Percentiles rank a stretch among this genome's conserved stretches.
Evolutionary conservation across 2,113 vertebrate species (phyloP).

Genomic region (Ibidorhyncha struthersii): DNA sequence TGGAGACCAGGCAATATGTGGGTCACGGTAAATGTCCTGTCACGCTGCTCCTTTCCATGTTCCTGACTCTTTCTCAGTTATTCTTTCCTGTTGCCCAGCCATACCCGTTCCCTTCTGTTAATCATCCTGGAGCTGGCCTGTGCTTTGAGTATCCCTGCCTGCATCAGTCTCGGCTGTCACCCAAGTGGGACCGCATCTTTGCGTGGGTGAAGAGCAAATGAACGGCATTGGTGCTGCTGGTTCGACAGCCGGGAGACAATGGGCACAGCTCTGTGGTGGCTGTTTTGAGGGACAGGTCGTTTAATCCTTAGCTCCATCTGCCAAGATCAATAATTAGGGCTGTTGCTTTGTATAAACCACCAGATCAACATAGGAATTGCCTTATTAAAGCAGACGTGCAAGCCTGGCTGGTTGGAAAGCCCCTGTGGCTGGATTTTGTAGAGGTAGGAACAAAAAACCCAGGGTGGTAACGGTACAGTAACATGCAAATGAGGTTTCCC

Average conservation of each 20-base stretch:
- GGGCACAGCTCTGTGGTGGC: background rate
- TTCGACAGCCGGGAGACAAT: fast-evolving
- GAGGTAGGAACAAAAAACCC: background rate
- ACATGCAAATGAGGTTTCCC: background rate
- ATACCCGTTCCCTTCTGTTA: background rate
- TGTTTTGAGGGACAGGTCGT: background rate
- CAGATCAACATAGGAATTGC: background rate
- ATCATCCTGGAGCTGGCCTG: background rate
- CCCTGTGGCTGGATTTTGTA: background rate
- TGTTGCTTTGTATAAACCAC: background rate
- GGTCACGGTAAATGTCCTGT: background rate
- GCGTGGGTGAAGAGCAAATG: background rate
- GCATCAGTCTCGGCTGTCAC: fast-evolving
- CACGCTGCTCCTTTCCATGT: background rate
- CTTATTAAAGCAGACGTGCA: background rate
- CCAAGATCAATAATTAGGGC: background rate
- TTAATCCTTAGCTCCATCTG: background rate
- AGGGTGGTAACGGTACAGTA: fast-evolving
- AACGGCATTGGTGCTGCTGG: fast-evolving
- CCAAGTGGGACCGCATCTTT: fast-evolving
- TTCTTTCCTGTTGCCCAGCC: background rate
- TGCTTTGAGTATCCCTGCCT: background rate
- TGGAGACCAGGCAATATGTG: background rate
- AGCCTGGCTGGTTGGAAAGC: background rate
- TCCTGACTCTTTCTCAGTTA: background rate